Base-by-base conservation (phyloP, 1,140 invertebrate species). In the Drosophila erecta region DNA sequence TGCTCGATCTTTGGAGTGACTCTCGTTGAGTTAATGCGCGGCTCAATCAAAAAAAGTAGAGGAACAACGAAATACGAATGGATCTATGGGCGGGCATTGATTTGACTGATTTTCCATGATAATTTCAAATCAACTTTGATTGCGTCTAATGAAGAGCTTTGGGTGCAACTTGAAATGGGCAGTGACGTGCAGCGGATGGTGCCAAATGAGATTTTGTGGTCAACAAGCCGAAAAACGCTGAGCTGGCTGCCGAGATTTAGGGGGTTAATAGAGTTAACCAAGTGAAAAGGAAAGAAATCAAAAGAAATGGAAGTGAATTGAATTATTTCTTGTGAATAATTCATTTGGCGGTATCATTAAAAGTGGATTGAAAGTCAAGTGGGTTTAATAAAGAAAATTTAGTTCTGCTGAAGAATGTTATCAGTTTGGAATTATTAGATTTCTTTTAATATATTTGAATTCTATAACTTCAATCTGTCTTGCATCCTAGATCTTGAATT, bases 31-130 rank as follows among this genome's bases (percentile, higher is more conserved):
- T 65, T 79, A 70, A 76, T 64, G 74, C 57, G 60, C 66, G 64
- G 77, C 77, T 69, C 50, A 76, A 80, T 80, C 70, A 62, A 53
- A 62, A 47, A 49, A 71, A 49, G 4, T 6, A 11, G 4, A 67
- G 62, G 59, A 40, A 69, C 38, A 50, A 38, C 33, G 33, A 70
- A 70, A 44, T 53, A 37, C 60, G 60, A 65, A 53, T 12, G 40
- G 20, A 53, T 66, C 66, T 40, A 15, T 53, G 47, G 11, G 27
- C 50, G 62, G 62, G 43, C 81, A 87, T 80, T 85, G 81, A 85
- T 87, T 87, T 89, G 75, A 72, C 66, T 86, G 81, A 85, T 70
- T 85, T 77, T 77, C 49, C 73, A 61, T 64, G 55, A 70, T 58
- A 61, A 41, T 65, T 54, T 76, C 38, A 53, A 75, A 70, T 60